Evolutionary conservation across 2,797 vertebrate species (phyloP).

Genomic region (Sparidentex hasta): DNA sequence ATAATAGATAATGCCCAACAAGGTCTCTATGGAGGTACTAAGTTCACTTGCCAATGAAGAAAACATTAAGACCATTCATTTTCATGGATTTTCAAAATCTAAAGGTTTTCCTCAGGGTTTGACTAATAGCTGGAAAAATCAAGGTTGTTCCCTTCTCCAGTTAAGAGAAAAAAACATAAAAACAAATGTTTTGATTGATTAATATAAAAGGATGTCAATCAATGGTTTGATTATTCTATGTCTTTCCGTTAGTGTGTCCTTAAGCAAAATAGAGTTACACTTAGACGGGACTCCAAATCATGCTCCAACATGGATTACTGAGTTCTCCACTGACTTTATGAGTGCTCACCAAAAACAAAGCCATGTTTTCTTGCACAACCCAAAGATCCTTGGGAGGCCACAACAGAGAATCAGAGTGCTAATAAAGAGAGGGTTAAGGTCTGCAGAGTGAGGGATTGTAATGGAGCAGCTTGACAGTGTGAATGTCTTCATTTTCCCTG

Average conservation of each 20-base stretch:
- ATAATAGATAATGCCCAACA: no score
- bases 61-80: no score
- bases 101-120: no score
- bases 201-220: background rate
- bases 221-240: constrained; percentile 7
- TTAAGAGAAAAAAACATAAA: no score
- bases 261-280: constrained; percentile 12
- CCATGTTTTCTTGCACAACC: constrained; percentile 34
- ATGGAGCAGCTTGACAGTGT: constrained; percentile 65
- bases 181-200: background rate
- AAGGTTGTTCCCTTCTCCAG: no score
- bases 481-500: constrained; percentile 80
- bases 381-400: constrained; percentile 35
- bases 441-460: constrained; percentile 70
- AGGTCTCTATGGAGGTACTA: no score
- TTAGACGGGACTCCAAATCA: constrained; percentile 29
- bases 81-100: no score
- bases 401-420: constrained; percentile 32
- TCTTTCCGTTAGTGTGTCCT: constrained; percentile 22
- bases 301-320: constrained; percentile 54
- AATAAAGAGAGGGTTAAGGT: constrained; percentile 69
- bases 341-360: constrained; percentile 37
- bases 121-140: no score
- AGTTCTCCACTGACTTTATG: constrained; percentile 36
- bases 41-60: no score